Conservation (phyloP, 2,888 invertebrate genomes). For the Drosophila emarginata region DNA sequence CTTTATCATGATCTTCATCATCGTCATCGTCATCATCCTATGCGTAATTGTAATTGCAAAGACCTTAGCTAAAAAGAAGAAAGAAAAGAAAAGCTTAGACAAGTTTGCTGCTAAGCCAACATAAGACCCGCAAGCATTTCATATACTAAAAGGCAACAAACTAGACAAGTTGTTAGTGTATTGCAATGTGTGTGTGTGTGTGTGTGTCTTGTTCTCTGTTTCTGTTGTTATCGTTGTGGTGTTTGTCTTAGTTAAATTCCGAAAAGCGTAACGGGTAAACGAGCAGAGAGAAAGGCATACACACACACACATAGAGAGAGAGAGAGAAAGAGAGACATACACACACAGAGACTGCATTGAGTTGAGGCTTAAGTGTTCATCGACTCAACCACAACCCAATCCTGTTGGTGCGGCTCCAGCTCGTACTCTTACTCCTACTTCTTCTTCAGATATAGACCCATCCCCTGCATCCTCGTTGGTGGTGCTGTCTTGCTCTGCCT, state of each 20-base stretch:
- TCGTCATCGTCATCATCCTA: slow-evolving; percentile 23
- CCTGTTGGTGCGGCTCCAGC: neutral
- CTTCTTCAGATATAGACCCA: neutral
- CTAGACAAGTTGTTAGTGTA: slow-evolving; percentile 57
- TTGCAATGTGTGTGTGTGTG: slow-evolving; percentile 33
- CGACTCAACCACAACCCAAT: slow-evolving; percentile 61
- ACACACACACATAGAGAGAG: neutral
- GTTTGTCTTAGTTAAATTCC: slow-evolving; percentile 77
- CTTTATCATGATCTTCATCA: slow-evolving; percentile 24
- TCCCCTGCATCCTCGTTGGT: neutral
- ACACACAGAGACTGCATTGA: slow-evolving; percentile 57
- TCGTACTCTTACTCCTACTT: neutral
- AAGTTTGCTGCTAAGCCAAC: slow-evolving; percentile 78
- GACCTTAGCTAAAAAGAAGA: slow-evolving; percentile 24
- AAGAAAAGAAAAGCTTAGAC: slow-evolving; percentile 51
- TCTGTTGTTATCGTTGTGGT: slow-evolving; percentile 74
- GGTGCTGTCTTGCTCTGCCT: neutral
- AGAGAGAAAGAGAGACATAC: slow-evolving; percentile 28
- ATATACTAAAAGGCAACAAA: slow-evolving; percentile 74
- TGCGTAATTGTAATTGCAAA: slow-evolving; percentile 73
- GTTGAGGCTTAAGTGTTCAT: slow-evolving; percentile 75
- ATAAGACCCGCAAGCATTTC: slow-evolving; percentile 76
- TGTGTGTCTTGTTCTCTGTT: slow-evolving; percentile 30
- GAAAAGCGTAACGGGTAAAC: slow-evolving; percentile 73
- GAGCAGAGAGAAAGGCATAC: slow-evolving; percentile 47